Base-by-base conservation (phyloP, 2,888 invertebrate genomes). In the Oscheius sp. region DNA sequence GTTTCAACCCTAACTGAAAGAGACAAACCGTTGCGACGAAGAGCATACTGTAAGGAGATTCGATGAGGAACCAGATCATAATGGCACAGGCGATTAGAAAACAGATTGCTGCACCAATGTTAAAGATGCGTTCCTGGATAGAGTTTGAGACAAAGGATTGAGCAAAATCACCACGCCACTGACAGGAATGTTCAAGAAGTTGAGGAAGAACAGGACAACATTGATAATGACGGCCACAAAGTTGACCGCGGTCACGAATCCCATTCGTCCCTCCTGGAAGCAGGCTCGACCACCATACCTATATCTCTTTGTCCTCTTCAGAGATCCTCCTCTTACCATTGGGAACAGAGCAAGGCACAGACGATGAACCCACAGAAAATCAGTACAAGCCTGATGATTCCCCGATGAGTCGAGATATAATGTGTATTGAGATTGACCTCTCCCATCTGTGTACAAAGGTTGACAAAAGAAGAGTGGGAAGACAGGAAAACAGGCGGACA, bases 301-400 rank as follows among this genome's bases (percentile, higher is more conserved):
- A 62, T 29, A 79, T 29, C 53, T n/a, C 29, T 4, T 53, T 53
- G 11, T 53, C 0, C 29, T n/a, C 29, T 53, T 3, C 10, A 3
- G n/a, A 21, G 4, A 4, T 53, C 4, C 53, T 53, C 29, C 3
- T 29, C 55, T 62, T 62, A 79, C 81, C 82, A 82, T 66, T 84
- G 81, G 47, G 83, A 79, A 75, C 87, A 87, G 65, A 87, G 79
- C n/a, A 86, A 79, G 11, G 85, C 83, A 75, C 87, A 86, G 80
- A 86, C 81, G 78, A 85, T 82, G 79, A 87, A 86, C 37, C 87
- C 87, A 68, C 79, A 65, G 70, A 87, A 65, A 76, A 87, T 81
- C 79, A 77, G 81, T 47, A 78, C 75, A 70, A 86, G 80, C 77
- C 85, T 86, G 79, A 80, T 79, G 78, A 85, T 75, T 73, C 83